Evolutionary conservation across 2,113 vertebrate species (phyloP), one percentile per base, ranked within the genome.

Genomic region (Platichthys flesus): DNA sequence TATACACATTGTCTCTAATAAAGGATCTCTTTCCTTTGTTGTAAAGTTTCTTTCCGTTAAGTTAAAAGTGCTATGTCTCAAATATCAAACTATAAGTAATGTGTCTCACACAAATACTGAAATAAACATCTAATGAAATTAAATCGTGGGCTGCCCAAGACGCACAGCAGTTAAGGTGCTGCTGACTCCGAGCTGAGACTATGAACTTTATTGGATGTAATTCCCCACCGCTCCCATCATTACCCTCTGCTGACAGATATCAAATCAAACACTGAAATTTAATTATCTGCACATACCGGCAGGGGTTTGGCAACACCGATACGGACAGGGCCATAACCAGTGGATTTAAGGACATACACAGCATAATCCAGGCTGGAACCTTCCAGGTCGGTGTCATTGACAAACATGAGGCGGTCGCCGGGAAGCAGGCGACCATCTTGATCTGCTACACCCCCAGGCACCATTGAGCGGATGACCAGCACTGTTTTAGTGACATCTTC

Each of bases 281-380:
- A 42, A 9, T 45, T 49, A 24, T 23, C 23, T 60, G 52, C 20
- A 85, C 96, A 94, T 96, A 99, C 97, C 21, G 95, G 95, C 70
- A 98, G 88, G 31, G 97, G 97, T 82, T 99, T 99, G 85, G 96
- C 93, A 69, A 98, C 96, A 67, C 97, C 97, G 69, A 98, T 96
- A 88, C 84, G 94, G 71, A 99, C 96, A 1, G 84, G 79, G 65
- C 97, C 97, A 5, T 90, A 70, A 3, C 93, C 90, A 0, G 96
- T 96, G 76, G 97, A 96, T 88, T 99, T 99, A 64, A 99, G 89
- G 1, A 97, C 95, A 66, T 97, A 95, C 9, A 99, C 97, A 0
- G 97, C 97, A 79, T 97, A 96, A 72, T 97, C 97, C 24, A 99
- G 93, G 74, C 96, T 96, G 75, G 96, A 95, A 40, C 96, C 95